phyloP scores from a whole-genome alignment of 2,888 invertebrate species.

The Mechanitis mazaeus region DNA sequence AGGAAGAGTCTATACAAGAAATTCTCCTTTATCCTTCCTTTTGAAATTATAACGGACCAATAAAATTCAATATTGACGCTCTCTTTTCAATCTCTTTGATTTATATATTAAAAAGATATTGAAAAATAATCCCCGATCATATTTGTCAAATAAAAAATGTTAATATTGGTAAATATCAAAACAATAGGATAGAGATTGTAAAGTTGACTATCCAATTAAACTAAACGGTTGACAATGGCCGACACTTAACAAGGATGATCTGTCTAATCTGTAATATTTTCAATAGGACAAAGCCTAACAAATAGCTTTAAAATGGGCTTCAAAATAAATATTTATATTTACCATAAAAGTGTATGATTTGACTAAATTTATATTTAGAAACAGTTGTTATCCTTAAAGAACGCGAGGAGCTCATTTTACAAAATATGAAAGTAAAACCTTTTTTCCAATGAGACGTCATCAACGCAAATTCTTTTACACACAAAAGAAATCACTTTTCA shows the following conservation, averaged over 20 bases:
- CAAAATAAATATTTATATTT: no score
- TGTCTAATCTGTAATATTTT: no score
- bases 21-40: not conserved
- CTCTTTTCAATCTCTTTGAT: not conserved
- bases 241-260: no score
- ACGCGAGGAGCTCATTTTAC: slow-evolving; percentile 1
- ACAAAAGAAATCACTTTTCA: slow-evolving; percentile 31
- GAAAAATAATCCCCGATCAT: not conserved
- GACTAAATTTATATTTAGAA: no score
- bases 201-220: no score
- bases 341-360: no score
- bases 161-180: not conserved
- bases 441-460: slow-evolving; percentile 22
- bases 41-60: not conserved
- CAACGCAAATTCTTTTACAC: slow-evolving; percentile 21
- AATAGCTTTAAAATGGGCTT: no score
- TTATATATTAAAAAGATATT: not conserved
- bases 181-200: no score
- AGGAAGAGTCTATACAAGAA: not conserved
- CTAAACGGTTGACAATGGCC: no score
- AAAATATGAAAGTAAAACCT: slow-evolving; percentile 18
- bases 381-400: no score
- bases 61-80: not conserved
- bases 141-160: not conserved
- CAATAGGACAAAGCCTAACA: no score